phyloP scores from a whole-genome alignment of 2,113 vertebrate species.

The Anolis carolinensis region DNA sequence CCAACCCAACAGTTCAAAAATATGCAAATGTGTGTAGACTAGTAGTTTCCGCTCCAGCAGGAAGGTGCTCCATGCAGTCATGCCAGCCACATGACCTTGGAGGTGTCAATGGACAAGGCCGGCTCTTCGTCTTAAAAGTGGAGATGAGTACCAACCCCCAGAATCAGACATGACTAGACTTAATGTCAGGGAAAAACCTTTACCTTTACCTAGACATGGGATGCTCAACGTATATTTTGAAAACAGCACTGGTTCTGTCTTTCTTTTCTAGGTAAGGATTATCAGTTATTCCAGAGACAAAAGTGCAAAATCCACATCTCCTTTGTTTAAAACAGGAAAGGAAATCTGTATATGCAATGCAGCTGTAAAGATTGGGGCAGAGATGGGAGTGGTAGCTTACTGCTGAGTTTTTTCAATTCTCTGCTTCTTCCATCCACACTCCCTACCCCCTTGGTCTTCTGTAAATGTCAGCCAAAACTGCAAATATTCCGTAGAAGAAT shows the following conservation, averaged over 20 bases:
- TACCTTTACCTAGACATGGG: too few relatives aligned
- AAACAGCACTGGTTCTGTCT: background rate
- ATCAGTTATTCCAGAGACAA: background rate
- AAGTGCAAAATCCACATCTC: background rate
- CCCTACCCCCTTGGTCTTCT: slow-evolving; percentile 29
- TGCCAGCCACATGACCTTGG: too few relatives aligned
- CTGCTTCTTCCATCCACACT: background rate
- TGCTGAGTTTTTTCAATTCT: background rate
- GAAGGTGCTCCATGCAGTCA: too few relatives aligned
- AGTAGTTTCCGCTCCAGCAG: too few relatives aligned
- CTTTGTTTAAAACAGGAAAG: slow-evolving; percentile 30
- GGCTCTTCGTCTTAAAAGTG: too few relatives aligned
- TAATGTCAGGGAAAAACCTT: too few relatives aligned
- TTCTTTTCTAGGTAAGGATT: background rate
- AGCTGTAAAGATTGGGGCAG: slow-evolving; percentile 36
- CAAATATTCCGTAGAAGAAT: slow-evolving; percentile 48
- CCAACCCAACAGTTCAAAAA: too few relatives aligned
- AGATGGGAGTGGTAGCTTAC: slow-evolving; percentile 30
- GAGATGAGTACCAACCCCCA: too few relatives aligned
- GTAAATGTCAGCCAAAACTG: slow-evolving; percentile 61
- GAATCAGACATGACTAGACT: too few relatives aligned
- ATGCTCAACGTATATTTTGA: background rate
- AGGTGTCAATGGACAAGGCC: too few relatives aligned
- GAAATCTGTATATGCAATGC: background rate
- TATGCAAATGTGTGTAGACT: too few relatives aligned